These are phyloP conservation scores for Cydia amplana DNA, from an alignment of 1,140 invertebrate genomes.

Conservation along the genomic window DNA sequence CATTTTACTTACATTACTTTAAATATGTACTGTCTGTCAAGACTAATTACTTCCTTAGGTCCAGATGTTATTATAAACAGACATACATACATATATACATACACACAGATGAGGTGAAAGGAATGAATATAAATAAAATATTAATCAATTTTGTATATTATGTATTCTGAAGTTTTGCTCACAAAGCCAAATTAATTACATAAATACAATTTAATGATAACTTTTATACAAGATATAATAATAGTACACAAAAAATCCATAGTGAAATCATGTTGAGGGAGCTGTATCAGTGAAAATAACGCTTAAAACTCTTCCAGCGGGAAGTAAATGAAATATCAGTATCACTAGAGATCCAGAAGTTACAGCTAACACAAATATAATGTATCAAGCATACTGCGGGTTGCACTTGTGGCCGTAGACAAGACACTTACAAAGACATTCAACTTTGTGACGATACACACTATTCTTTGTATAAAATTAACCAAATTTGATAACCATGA, in stretches of 20 bases:
- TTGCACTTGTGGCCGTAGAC: conserved; percentile 55
- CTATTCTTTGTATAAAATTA: conserved; percentile 77
- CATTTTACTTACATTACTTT: neutral
- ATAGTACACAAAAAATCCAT: conserved; percentile 71
- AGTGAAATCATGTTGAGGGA: conserved; percentile 58
- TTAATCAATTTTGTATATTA: conserved; percentile 75
- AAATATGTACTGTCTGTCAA: conserved; percentile 19
- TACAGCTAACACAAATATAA: conserved; percentile 49
- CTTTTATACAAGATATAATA: conserved; percentile 72
- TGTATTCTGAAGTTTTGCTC: conserved; percentile 75
- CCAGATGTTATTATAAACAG: conserved; percentile 8
- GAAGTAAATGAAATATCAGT: conserved; percentile 53
- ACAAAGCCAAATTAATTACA: conserved; percentile 78
- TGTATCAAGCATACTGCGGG: conserved; percentile 45
- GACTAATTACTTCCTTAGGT: neutral
- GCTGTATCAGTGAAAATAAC: conserved; percentile 62
- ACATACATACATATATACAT: conserved; percentile 6
- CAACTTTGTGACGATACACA: conserved; percentile 69
- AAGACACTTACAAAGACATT: conserved; percentile 62
- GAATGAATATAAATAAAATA: conserved; percentile 64
- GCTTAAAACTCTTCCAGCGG: conserved; percentile 55
- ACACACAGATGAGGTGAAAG: neutral
- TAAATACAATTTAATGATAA: conserved; percentile 77
- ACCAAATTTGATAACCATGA: conserved; percentile 73
- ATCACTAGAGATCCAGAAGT: conserved; percentile 68